Evolutionary conservation across 2,113 vertebrate genomes (phyloP), one percentile per base, ranked within the genome.

Genomic region (Dendrocopos noguchii): DNA sequence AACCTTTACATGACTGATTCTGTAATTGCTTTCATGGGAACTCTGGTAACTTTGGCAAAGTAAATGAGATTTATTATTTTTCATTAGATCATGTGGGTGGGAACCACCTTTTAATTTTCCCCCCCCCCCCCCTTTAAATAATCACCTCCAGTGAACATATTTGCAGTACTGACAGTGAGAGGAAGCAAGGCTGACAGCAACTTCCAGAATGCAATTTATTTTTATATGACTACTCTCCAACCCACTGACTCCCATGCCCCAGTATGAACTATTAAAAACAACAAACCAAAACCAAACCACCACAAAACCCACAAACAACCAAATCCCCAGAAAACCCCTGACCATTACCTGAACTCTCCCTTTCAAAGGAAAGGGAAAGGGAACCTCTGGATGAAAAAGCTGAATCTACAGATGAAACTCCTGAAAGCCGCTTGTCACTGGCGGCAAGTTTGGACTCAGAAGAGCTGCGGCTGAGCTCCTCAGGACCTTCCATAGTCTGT

Each of bases 371-470:
- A 80, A 99, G 95, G 1, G 98, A 99, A 93, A 99, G 98, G 1
- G 99, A 99, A 67, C 99, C 99, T 84, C 99, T 98, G 39, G 99
- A 99, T 29, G 99, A 99, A 95, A 99, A 99, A 76, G 99, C 99
- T 0, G 99, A 99, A 95, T 99, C 99, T 33, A 99, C 98, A 1
- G 99, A 99, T 7, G 99, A 99, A 97, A 99, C 98, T 29, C 99
- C 99, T 0, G 99, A 99, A 55, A 99, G 98, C 77, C 99, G 91
- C 95, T 99, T 99, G 97, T 96, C 97, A 4, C 97, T 98, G 4
- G 97, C 94, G 1, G 97, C 97, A 80, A 98, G 98, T 53, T 98
- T 98, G 87, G 98, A 97, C 87, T 98, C 98, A 74, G 98, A 98
- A 96, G 95, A 97, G 65, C 98, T 97, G 70, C 97, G 98, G 93